Evolutionary conservation across 92 coral and sea anemone species (phyloP).

Genomic region (Paragorgia papillata): DNA sequence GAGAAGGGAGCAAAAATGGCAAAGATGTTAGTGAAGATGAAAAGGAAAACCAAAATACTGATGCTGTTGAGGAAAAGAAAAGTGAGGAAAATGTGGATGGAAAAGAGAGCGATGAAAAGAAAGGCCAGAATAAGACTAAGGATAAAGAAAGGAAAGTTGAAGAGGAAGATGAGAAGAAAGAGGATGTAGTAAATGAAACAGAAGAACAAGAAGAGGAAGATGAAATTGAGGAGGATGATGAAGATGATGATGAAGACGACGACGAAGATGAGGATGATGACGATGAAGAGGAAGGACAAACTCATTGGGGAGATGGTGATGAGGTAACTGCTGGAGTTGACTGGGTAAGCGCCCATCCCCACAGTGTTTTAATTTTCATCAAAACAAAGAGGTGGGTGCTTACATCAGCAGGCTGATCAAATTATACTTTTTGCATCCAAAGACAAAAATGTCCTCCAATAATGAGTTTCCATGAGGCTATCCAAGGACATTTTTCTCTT

Average conservation of each 20-base stretch:
- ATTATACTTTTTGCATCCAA: too few species aligned
- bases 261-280: conserved; percentile 59
- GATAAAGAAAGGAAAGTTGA: conserved; percentile 34
- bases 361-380: too few species aligned
- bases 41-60: conserved; percentile 20
- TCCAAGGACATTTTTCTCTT: too few species aligned
- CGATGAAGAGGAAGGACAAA: conserved; percentile 47
- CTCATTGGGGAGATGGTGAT: conserved; percentile 60
- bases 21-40: neutral
- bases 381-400: too few species aligned
- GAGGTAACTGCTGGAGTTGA: conserved; percentile 59
- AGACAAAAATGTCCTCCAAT: too few species aligned
- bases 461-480: too few species aligned
- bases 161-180: neutral
- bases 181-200: conserved; percentile 17
- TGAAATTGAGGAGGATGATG: conserved; percentile 58
- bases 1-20: conserved; percentile 3
- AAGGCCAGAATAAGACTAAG: conserved; percentile 11
- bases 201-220: conserved; percentile 43
- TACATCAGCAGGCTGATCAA: too few species aligned
- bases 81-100: neutral
- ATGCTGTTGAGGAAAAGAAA: conserved; percentile 11
- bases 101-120: conserved; percentile 12
- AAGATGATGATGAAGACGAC: conserved; percentile 64
- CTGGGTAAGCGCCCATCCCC: too few species aligned